phyloP scores from a whole-genome alignment of 2,888 invertebrate genomes.

The Volucella inanis region DNA sequence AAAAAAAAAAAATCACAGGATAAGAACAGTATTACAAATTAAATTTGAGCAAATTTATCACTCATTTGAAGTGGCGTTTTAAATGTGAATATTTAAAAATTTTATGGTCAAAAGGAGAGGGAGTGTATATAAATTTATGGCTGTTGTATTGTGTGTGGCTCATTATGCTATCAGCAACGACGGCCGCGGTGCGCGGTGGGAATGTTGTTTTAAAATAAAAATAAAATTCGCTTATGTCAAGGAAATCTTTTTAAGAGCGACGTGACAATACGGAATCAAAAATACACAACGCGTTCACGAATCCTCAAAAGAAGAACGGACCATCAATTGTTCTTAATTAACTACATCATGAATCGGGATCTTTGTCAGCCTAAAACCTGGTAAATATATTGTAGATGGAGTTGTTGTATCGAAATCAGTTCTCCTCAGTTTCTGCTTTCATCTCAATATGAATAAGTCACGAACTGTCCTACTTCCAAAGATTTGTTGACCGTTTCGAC shows the following conservation, averaged over 20 bases:
- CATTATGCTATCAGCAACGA: no score
- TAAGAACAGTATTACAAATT: constrained; percentile 64
- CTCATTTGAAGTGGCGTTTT: constrained; percentile 64
- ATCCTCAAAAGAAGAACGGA: no score
- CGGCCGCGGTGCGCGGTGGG: no score
- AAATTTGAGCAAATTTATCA: constrained; percentile 71
- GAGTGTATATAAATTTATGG: constrained; percentile 11
- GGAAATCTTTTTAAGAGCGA: not conserved
- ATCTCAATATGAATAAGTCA: not conserved
- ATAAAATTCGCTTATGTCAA: not conserved
- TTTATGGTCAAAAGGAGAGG: constrained; percentile 9
- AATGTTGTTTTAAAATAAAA: not conserved
- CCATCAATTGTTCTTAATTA: no score
- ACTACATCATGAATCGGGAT: no score
- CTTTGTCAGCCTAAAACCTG: no score
- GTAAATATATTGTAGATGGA: not conserved
- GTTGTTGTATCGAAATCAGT: no score
- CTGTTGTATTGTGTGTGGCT: not conserved
- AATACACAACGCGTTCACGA: not conserved
- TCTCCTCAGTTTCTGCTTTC: no score
- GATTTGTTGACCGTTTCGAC: not conserved
- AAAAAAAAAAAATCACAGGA: constrained; percentile 42
- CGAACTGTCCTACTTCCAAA: constrained; percentile 33
- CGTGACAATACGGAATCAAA: not conserved
- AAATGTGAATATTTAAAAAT: constrained; percentile 62